Percentiles rank a stretch among this genome's conserved stretches.
These are phyloP conservation scores for Sebastes fasciatus DNA, from an alignment of 2,113 vertebrate species.

Conservation along the genomic window DNA sequence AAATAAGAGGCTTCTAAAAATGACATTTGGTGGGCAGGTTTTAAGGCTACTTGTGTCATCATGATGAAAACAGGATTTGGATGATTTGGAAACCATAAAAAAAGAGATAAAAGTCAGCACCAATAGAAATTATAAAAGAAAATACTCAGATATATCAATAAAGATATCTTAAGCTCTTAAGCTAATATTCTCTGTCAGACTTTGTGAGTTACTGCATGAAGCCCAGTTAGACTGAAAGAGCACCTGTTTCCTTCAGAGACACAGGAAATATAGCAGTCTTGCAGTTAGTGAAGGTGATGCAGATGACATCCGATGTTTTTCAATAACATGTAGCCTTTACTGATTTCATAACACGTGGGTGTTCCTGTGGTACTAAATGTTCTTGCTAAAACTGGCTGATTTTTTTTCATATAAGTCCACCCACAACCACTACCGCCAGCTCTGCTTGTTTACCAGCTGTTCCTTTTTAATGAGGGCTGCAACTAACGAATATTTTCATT, in stretches of 20 bases:
- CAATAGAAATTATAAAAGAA: background rate
- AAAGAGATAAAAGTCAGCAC: background rate
- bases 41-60: background rate
- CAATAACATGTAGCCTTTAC: background rate
- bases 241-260: background rate
- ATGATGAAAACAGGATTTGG: background rate
- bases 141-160: background rate
- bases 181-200: background rate
- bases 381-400: background rate
- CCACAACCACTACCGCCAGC: background rate
- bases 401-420: background rate
- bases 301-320: background rate
- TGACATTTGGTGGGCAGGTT: background rate
- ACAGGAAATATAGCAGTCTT: background rate
- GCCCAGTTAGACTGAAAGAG: background rate
- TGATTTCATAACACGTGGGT: constrained; percentile 24
- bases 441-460: background rate
- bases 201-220: background rate
- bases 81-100: background rate
- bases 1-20: background rate
- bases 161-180: background rate
- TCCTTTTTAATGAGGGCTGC: background rate
- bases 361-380: constrained; percentile 18
- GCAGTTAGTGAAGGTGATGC: background rate
- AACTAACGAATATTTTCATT: too few species aligned